phyloP scores from a whole-genome alignment of 2,113 vertebrate genomes.

The Eretmochelys imbricata region DNA sequence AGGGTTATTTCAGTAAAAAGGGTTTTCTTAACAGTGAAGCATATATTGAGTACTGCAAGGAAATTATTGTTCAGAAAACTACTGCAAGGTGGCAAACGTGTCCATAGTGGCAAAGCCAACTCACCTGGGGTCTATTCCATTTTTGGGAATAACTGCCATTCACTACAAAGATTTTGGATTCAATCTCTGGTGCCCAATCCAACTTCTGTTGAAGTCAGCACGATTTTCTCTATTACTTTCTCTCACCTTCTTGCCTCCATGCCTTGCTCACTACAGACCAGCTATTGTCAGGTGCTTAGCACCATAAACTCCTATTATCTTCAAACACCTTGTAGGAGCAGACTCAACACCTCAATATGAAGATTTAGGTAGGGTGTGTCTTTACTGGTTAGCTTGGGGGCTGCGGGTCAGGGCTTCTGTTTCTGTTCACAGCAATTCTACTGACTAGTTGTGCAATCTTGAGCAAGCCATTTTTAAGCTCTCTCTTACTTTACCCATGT shows the following conservation, averaged over 20 bases:
- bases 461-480: neutral
- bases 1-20: neutral
- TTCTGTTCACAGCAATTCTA: neutral
- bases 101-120: neutral
- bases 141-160: neutral
- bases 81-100: neutral
- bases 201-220: neutral
- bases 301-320: neutral
- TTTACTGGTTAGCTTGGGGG: neutral
- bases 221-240: rapidly evolving
- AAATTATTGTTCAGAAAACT: neutral
- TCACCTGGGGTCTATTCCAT: neutral
- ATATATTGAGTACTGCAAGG: neutral
- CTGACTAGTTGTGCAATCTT: rapidly evolving
- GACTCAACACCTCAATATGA: neutral
- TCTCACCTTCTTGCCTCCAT: neutral
- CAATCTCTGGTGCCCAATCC: neutral
- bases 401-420: neutral
- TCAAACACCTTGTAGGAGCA: neutral
- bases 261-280: neutral
- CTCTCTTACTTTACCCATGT: rapidly evolving
- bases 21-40: neutral
- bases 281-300: neutral
- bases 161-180: neutral
- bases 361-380: rapidly evolving